Conservation (phyloP, 2,113 vertebrate genomes). For the Microtus montanus region DNA sequence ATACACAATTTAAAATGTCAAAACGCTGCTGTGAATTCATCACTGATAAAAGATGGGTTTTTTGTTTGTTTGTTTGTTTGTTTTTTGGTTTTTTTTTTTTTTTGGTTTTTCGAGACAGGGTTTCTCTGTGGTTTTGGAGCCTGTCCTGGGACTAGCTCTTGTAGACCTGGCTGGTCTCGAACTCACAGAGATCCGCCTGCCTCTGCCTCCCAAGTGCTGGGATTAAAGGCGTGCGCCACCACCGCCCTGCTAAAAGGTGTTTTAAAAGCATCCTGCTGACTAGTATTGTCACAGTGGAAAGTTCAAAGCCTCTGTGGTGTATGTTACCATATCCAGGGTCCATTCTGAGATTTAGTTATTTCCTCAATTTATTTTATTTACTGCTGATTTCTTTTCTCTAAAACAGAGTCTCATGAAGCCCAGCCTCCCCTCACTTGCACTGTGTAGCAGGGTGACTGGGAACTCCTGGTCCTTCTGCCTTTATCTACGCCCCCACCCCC, state of each 20-base stretch:
- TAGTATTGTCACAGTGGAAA: not conserved
- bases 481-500: too few species aligned
- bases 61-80: not conserved
- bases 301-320: not conserved
- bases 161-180: too few species aligned
- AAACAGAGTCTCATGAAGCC: not conserved
- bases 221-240: too few species aligned
- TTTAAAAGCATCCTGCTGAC: not conserved
- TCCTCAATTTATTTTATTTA: slow-evolving; percentile 9
- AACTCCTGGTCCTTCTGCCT: not conserved
- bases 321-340: not conserved
- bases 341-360: slow-evolving; percentile 1
- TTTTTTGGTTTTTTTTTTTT: not conserved
- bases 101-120: too few species aligned
- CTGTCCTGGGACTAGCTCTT: too few species aligned
- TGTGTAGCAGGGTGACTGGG: not conserved
- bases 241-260: not conserved
- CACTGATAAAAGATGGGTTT: not conserved
- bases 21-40: not conserved
- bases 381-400: not conserved
- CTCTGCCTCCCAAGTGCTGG: too few species aligned
- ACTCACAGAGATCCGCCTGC: too few species aligned
- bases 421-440: not conserved
- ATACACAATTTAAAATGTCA: not conserved
- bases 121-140: too few species aligned